These are phyloP conservation scores for Hycleus cichorii DNA, from an alignment of 1,140 invertebrate genomes.

Conservation along the genomic window DNA sequence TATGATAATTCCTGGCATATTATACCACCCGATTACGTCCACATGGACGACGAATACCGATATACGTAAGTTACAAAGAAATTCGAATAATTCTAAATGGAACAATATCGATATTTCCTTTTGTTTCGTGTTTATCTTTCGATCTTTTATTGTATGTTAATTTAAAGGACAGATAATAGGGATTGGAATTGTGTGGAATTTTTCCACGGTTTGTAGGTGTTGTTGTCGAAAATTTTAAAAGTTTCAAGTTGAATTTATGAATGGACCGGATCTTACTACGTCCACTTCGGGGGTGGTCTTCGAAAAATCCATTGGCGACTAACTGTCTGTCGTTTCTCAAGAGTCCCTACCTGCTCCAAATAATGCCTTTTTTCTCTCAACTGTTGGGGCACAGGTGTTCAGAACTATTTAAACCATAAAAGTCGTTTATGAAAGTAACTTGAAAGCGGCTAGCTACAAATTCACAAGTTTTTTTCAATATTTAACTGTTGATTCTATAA, in stretches of 20 bases:
- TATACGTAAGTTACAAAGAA: constrained; percentile 39
- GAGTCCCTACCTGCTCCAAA: not conserved
- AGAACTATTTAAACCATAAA: constrained; percentile 3
- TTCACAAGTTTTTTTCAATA: too few species aligned
- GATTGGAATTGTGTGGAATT: too few species aligned
- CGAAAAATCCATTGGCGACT: constrained; percentile 11
- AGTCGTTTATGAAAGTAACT: not conserved
- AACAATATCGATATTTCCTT: not conserved
- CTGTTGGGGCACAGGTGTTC: constrained; percentile 18
- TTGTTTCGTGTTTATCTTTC: too few species aligned
- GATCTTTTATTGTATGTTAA: too few species aligned
- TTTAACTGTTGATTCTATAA: too few species aligned
- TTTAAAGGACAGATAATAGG: too few species aligned
- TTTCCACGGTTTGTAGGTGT: too few species aligned
- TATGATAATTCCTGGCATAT: constrained; percentile 61
- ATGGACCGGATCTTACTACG: constrained; percentile 19
- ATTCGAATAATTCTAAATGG: not conserved
- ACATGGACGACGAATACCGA: constrained; percentile 54
- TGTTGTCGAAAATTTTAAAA: too few species aligned
- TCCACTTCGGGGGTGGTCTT: constrained; percentile 15
- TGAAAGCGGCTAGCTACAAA: too few species aligned
- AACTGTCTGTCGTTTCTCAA: constrained; percentile 4
- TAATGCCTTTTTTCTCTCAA: not conserved
- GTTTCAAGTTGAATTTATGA: constrained; percentile 1
- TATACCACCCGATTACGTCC: constrained; percentile 59